Base-by-base conservation (phyloP, 2,797 vertebrate genomes). In the Darevskia mixta region DNA sequence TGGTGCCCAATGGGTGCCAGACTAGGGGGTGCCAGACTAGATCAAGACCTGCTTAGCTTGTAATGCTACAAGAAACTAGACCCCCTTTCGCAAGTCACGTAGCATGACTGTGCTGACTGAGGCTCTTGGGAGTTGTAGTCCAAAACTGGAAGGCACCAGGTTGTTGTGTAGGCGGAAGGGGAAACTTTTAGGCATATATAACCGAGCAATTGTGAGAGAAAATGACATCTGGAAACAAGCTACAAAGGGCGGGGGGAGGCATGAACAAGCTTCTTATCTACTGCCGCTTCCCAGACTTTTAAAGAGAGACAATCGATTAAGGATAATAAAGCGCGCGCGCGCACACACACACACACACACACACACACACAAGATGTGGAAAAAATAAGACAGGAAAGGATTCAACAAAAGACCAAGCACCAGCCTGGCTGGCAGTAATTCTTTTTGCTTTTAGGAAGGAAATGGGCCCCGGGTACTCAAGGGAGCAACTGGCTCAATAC, bases 221-320 rank as follows among this genome's bases (percentile, higher is more conserved):
- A 29, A 27, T 55, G 49, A 55, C 49, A 55, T 15, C 49, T 55
- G 49, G 49, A 69, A 69, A 29, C 67, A 69, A 71, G 69, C n/a
- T 71, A n/a, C 29, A 13, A 13, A 29, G 13, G n/a, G n/a, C 8
- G 4, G 69, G n/a, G 69, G 49, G 11, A 15, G 49, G 69, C 69
- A 71, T 13, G 11, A n/a, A 71, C 11, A n/a, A 13, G n/a, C 69
- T n/a, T 29, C 69, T n/a, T 71, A 71, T n/a, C 8, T n/a, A 32
- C n/a, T 9, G n/a, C n/a, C n/a, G 2, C 69, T n/a, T 71, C 29
- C 69, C 69, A 71, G 77, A 55, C 64, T 5, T 69, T 69, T 43
- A 75, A 73, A 75, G 69, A 81, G 45, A 66, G 32, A 38, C 45
- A 32, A 75, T 87, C 69, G 27, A 80, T 80, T 45, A 64, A 73